Base-by-base conservation (phyloP, 1,140 invertebrate species). In the Leptonema lineaticorne region DNA sequence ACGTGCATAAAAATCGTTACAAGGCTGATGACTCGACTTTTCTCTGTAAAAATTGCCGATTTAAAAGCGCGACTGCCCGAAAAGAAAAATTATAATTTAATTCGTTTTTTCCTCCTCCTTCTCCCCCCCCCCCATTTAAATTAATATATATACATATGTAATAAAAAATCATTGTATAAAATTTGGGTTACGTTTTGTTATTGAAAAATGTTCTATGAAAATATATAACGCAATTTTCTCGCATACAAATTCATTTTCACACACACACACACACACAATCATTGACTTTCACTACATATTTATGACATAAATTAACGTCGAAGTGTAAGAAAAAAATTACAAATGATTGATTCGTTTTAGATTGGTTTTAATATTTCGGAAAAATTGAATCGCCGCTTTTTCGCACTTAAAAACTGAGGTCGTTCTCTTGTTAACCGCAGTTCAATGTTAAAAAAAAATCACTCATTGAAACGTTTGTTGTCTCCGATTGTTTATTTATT, bases 1-100 rank as follows among this genome's bases (percentile, higher is more conserved):
- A 41, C 37, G 37, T 41, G 37, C 37, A 53, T 53, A 53, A 53
- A 53, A 53, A 53, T 53, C 50, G 50, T 53, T 53, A 53, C 50
- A 53, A 53, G 50, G 50, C 9, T 48, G 18, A 9, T 18, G 14
- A 48, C 50, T 53, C 9, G 37, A 53, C 50, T 53, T 53, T 53
- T 53, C 50, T 53, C 50, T 7, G 4, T 53, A 22, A 41, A n/a
- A 41, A 2, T 41, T 14, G 37, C 16, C n/a, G n/a, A n/a, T n/a
- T n/a, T n/a, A n/a, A 41, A 53, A 53, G 22, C 50, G 50, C 22
- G 27, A 53, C 27, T 53, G 24, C 22, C 16, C 2, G 11, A 9
- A 26, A 53, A 53, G 50, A 53, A 53, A 53, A 53, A 14, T 26
- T 26, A 26, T 8, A 14, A 11, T 18, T 26, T 14, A 14, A 26